phyloP scores from a whole-genome alignment of 2,113 vertebrate species.

The Marmota flaviventris region DNA sequence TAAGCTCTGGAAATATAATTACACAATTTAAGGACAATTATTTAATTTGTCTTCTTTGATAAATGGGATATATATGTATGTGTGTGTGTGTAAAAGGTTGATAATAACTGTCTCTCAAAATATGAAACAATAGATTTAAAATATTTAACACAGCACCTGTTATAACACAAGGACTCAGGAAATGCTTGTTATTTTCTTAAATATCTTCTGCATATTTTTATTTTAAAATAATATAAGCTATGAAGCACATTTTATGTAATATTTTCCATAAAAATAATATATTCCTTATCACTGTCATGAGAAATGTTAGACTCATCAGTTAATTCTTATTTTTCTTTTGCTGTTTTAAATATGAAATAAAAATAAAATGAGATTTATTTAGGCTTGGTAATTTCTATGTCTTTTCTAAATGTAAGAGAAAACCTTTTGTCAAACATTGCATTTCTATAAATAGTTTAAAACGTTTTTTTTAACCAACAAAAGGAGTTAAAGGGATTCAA shows the following conservation, averaged over 20 bases:
- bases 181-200: background rate
- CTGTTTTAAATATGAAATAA: constrained; percentile 4
- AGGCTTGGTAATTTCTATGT: background rate
- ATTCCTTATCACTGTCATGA: background rate
- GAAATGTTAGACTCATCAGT: background rate
- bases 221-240: background rate
- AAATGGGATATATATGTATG: background rate
- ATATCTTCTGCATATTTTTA: background rate
- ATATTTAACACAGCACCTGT: background rate
- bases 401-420: constrained; percentile 13
- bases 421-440: constrained; percentile 36
- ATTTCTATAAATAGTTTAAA: constrained; percentile 76
- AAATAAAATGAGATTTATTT: constrained; percentile 28
- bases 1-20: background rate
- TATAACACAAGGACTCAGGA: background rate
- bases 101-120: background rate
- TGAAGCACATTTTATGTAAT: background rate
- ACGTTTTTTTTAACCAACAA: constrained; percentile 45
- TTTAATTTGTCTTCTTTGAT: background rate
- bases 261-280: background rate
- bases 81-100: background rate
- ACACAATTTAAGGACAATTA: background rate
- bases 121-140: background rate
- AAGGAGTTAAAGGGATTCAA: constrained; percentile 66
- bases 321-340: constrained; percentile 12